A percentile compares a stretch with the other conserved stretches of the same genome.
Evolutionary conservation across 2,888 invertebrate genomes (phyloP).

Genomic region (Idaea straminata): DNA sequence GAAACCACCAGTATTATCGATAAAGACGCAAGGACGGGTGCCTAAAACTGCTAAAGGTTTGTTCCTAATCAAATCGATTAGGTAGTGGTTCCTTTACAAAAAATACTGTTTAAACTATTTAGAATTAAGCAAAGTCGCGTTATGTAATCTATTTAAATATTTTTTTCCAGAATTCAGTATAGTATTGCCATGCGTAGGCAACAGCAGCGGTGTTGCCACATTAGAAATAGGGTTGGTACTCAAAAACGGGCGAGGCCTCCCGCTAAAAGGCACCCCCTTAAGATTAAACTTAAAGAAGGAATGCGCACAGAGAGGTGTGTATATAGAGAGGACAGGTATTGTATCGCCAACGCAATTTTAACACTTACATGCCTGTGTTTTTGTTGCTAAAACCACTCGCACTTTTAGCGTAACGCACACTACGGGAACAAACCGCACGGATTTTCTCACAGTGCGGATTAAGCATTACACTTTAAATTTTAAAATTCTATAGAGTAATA

Average conservation of each 20-base stretch:
- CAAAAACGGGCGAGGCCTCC: constrained; percentile 88
- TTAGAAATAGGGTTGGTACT: constrained; percentile 93
- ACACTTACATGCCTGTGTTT: constrained; percentile 68
- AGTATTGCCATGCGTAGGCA: constrained; percentile 91
- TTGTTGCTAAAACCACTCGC: constrained; percentile 34
- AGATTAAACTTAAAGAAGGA: constrained; percentile 93
- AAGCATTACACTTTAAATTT: not conserved
- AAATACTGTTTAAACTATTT: too few relatives aligned
- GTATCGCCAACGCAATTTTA: constrained; percentile 82
- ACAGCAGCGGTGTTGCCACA: constrained; percentile 91
- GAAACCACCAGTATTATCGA: constrained; percentile 92
- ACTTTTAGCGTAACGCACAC: not conserved
- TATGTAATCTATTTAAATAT: too few relatives aligned
- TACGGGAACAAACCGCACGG: too few relatives aligned
- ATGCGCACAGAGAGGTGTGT: constrained; percentile 95
- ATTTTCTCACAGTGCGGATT: too few relatives aligned
- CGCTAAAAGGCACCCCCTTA: constrained; percentile 92
- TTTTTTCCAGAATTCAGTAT: constrained; percentile 90
- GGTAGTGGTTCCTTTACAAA: too few relatives aligned
- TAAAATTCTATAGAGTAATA: not conserved
- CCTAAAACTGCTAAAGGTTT: constrained; percentile 91
- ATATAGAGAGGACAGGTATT: constrained; percentile 82
- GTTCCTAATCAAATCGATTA: not conserved
- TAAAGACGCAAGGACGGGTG: constrained; percentile 91
- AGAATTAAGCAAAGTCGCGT: too few relatives aligned